Percentiles rank a stretch among this genome's conserved stretches.
These are phyloP conservation scores for Spongilla lacustris DNA, from an alignment of 37 sponge, comb jelly and placozoan species.

Conservation along the genomic window DNA sequence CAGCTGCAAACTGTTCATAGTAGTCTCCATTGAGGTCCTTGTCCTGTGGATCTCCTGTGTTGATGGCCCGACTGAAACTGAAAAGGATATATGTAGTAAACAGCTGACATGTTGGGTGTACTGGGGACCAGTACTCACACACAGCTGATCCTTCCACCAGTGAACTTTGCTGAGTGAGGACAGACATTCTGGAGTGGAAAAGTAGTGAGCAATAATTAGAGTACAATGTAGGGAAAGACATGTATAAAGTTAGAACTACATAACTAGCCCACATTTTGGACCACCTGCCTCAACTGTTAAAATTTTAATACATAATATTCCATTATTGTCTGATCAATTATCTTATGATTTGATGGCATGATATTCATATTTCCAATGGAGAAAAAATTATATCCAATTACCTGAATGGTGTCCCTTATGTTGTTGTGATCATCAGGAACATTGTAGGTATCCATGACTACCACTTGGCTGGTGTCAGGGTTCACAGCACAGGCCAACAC, in stretches of 20 bases:
- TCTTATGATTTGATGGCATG: too few relatives aligned
- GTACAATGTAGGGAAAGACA: not conserved
- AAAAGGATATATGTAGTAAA: not conserved
- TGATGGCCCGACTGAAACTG: not conserved
- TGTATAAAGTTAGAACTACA: too few relatives aligned
- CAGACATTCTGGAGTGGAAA: not conserved
- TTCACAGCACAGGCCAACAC: not conserved
- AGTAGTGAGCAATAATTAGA: not conserved
- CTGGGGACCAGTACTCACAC: not conserved
- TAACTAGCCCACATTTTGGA: too few relatives aligned
- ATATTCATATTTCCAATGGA: too few relatives aligned
- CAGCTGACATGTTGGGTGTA: not conserved
- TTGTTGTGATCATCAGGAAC: not conserved
- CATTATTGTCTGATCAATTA: too few relatives aligned
- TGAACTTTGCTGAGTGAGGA: not conserved
- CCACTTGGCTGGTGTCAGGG: not conserved
- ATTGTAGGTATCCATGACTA: not conserved
- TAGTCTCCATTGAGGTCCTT: not conserved
- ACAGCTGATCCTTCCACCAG: not conserved
- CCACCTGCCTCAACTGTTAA: too few relatives aligned
- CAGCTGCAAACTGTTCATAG: slow-evolving; percentile 1
- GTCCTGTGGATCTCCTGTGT: not conserved
- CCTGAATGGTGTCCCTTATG: not conserved
- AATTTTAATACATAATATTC: too few relatives aligned
- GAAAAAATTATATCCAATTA: too few relatives aligned